phyloP scores from a whole-genome alignment of 2,888 invertebrate genomes.

The Petrophora chlorosata region DNA sequence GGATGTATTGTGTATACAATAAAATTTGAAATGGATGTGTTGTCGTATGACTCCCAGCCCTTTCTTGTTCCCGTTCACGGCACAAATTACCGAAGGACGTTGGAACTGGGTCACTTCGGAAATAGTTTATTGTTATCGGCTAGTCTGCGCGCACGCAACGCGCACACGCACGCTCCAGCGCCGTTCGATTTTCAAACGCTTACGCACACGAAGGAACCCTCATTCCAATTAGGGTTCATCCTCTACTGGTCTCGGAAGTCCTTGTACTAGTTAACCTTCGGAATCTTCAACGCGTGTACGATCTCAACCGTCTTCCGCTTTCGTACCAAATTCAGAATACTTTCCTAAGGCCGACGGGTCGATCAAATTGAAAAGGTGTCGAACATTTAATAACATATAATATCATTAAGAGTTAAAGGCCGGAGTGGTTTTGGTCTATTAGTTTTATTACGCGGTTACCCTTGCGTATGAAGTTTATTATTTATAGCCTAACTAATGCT shows the following conservation, averaged over 20 bases:
- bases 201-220: slow-evolving; percentile 64
- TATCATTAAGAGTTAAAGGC: slow-evolving; percentile 68
- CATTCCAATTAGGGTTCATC: slow-evolving; percentile 73
- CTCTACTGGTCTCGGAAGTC: slow-evolving; percentile 62
- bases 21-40: slow-evolving; percentile 63
- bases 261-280: slow-evolving; percentile 71
- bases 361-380: slow-evolving; percentile 74
- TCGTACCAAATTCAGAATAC: slow-evolving; percentile 61
- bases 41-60: slow-evolving; percentile 71
- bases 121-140: slow-evolving; percentile 84
- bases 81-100: slow-evolving; percentile 82
- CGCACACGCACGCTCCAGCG: slow-evolving; percentile 64
- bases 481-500: slow-evolving; percentile 53
- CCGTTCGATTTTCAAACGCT: slow-evolving; percentile 69
- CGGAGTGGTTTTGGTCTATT: slow-evolving; percentile 67
- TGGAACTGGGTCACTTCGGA: slow-evolving; percentile 83
- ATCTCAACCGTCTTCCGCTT: slow-evolving; percentile 71
- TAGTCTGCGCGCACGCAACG: slow-evolving; percentile 77
- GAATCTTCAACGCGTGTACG: slow-evolving; percentile 54
- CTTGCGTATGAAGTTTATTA: slow-evolving; percentile 65
- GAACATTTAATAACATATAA: slow-evolving; percentile 62
- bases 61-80: slow-evolving; percentile 82
- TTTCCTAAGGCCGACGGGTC: slow-evolving; percentile 74
- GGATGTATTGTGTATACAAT: slow-evolving; percentile 57
- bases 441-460: slow-evolving; percentile 78